phyloP scores from a whole-genome alignment of 2,888 invertebrate genomes.

The Apamea epomidion region DNA sequence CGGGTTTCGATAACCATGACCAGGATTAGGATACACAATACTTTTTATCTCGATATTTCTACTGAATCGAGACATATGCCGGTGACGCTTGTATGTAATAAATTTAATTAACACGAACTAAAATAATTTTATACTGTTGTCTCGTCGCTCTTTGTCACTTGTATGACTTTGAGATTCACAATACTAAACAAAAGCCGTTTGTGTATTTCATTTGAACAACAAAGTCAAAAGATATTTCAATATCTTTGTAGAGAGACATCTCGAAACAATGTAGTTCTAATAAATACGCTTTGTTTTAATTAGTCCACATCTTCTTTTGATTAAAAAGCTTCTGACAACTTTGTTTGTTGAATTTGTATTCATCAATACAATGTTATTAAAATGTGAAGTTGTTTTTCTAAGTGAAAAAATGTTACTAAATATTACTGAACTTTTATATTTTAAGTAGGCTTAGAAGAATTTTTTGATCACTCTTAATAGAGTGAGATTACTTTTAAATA shows the following conservation, averaged over 20 bases:
- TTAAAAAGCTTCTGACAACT: conserved; percentile 43
- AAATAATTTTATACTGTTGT: background rate
- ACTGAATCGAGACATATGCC: too few species aligned
- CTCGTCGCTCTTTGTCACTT: background rate
- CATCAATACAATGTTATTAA: conserved; percentile 4
- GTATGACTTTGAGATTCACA: conserved; percentile 4
- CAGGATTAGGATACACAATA: too few species aligned
- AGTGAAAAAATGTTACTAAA: background rate
- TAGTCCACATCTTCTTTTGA: conserved; percentile 49
- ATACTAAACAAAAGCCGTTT: conserved; percentile 8
- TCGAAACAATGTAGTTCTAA: conserved; percentile 44
- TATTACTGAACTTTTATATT: background rate
- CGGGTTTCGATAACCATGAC: too few species aligned
- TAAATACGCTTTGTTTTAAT: conserved; percentile 52
- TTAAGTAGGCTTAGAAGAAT: too few species aligned
- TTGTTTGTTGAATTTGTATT: conserved; percentile 29
- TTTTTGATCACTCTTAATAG: background rate
- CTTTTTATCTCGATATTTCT: too few species aligned
- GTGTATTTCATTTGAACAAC: conserved; percentile 47
- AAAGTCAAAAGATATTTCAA: conserved; percentile 54
- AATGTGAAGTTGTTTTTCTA: background rate
- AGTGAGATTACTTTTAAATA: too few species aligned
- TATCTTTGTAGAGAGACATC: conserved; percentile 32
- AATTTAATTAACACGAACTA: background rate
- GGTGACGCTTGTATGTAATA: too few species aligned